These are phyloP conservation scores for Dromius quadrimaculatus DNA, from an alignment of 2,888 invertebrate genomes.

Conservation along the genomic window DNA sequence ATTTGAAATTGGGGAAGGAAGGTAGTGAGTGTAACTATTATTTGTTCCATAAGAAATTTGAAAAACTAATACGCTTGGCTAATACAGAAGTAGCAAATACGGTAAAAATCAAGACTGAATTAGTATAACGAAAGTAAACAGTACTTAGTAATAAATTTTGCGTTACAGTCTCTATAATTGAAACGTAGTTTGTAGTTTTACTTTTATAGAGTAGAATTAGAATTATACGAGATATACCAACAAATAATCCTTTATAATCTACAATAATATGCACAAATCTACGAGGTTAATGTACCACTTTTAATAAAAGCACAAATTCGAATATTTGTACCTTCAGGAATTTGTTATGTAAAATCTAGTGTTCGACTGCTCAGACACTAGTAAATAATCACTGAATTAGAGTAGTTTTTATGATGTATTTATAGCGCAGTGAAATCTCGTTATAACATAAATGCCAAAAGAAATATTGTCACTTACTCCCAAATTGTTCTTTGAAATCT, in stretches of 20 bases:
- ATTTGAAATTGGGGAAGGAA: too few relatives aligned
- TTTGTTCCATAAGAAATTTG: too few relatives aligned
- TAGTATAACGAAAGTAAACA: background rate
- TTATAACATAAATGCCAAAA: constrained; percentile 70
- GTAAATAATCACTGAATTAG: background rate
- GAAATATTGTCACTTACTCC: constrained; percentile 65
- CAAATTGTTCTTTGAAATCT: constrained; percentile 57
- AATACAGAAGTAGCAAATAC: too few relatives aligned
- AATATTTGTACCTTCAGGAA: constrained; percentile 1
- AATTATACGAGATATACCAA: constrained; percentile 25
- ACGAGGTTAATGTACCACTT: constrained; percentile 4
- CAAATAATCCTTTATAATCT: constrained; percentile 1
- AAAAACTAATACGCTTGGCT: too few relatives aligned
- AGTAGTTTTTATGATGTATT: background rate
- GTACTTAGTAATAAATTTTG: background rate
- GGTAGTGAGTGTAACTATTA: too few relatives aligned
- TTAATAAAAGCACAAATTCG: background rate
- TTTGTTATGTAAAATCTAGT: background rate
- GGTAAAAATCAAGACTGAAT: background rate
- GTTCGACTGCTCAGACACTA: background rate
- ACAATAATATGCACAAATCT: constrained; percentile 32
- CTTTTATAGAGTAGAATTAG: constrained; percentile 31
- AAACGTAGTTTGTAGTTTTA: background rate
- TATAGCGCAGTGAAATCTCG: constrained; percentile 73
- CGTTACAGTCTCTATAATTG: background rate